Percentiles rank a stretch among this genome's conserved stretches.
Evolutionary conservation across 2,113 vertebrate genomes (phyloP).

Genomic region (Solenodon paradoxus): DNA sequence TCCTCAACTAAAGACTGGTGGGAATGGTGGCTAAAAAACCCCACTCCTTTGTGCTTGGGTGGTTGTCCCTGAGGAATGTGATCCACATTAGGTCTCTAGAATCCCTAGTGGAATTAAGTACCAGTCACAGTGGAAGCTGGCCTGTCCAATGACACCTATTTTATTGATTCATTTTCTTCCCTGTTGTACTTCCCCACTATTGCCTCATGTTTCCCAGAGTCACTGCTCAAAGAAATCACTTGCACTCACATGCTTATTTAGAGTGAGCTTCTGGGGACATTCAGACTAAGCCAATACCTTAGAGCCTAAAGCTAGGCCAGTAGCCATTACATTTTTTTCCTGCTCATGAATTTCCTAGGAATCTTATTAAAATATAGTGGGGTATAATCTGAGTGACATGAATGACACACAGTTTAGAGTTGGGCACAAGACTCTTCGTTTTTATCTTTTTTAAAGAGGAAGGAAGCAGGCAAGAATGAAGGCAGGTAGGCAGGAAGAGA

Average conservation of each 20-base stretch:
- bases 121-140: neutral
- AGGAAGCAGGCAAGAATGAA: no score
- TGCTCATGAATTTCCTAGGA: neutral
- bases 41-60: neutral
- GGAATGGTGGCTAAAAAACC: neutral
- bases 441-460: no score
- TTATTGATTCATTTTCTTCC: neutral
- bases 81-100: neutral
- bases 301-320: neutral
- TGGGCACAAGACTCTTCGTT: neutral
- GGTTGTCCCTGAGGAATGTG: neutral
- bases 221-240: neutral
- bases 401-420: neutral
- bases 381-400: neutral
- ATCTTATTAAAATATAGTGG: neutral
- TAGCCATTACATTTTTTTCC: neutral
- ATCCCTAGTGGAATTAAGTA: neutral
- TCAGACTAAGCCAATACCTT: neutral
- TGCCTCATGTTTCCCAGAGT: neutral
- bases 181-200: neutral
- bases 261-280: neutral
- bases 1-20: neutral
- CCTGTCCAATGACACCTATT: neutral
- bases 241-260: neutral
- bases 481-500: no score